These are phyloP conservation scores for Ligdia adustata DNA, from an alignment of 2,888 invertebrate genomes.

Conservation along the genomic window DNA sequence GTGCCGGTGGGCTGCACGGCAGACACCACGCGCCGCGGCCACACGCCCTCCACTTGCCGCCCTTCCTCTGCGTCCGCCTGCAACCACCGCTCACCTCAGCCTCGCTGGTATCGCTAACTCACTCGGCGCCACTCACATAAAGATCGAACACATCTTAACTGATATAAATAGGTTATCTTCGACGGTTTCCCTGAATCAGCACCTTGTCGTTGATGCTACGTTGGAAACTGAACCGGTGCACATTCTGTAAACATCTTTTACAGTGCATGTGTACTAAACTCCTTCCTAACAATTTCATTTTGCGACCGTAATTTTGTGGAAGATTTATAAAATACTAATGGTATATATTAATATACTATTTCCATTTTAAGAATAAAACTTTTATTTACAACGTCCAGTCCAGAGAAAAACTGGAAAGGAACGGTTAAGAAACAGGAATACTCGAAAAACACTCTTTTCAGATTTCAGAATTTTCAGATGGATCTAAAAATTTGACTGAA, in stretches of 20 bases:
- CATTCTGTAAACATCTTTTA: slow-evolving; percentile 7
- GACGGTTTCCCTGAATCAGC: neutral
- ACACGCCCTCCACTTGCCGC: slow-evolving; percentile 40
- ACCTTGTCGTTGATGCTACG: slow-evolving; percentile 19
- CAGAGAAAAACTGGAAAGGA: too few relatives aligned
- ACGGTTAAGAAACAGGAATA: too few relatives aligned
- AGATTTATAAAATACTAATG: too few relatives aligned
- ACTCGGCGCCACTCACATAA: neutral
- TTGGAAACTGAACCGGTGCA: neutral
- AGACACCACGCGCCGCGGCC: slow-evolving; percentile 90
- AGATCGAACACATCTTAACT: neutral
- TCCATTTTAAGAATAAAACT: too few relatives aligned
- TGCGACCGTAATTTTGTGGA: too few relatives aligned
- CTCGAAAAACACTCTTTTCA: too few relatives aligned
- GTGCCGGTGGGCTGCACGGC: slow-evolving; percentile 98
- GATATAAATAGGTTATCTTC: neutral
- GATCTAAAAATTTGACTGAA: too few relatives aligned
- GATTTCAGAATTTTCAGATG: too few relatives aligned
- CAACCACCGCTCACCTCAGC: neutral
- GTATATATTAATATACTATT: too few relatives aligned
- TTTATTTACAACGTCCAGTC: too few relatives aligned
- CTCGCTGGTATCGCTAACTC: too few relatives aligned
- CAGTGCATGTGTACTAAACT: slow-evolving; percentile 1
- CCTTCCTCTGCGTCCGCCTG: slow-evolving; percentile 6
- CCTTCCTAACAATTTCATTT: slow-evolving; percentile 12